A percentile compares a stretch with the other conserved stretches of the same genome.
Evolutionary conservation across 2,888 invertebrate genomes (phyloP).

Genomic region (Hirtodrosophila alboralis): DNA sequence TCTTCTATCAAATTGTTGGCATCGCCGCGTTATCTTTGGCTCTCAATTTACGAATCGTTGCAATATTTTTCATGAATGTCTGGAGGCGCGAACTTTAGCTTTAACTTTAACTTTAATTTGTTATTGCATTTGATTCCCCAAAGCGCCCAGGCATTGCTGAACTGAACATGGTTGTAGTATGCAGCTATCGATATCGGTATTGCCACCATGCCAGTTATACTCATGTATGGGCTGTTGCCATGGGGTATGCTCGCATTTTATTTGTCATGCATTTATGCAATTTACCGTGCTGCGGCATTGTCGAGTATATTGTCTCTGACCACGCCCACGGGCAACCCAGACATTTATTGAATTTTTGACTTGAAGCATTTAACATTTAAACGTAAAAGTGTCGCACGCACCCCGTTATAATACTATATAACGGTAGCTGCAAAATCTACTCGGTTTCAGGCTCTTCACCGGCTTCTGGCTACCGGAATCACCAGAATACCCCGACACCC

Average conservation of each 20-base stretch:
- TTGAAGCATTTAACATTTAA: constrained; percentile 74
- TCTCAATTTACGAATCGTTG: too few relatives aligned
- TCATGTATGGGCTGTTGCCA: too few relatives aligned
- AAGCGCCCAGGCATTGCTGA: too few relatives aligned
- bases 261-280: constrained; percentile 73
- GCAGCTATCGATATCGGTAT: too few relatives aligned
- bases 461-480: neutral
- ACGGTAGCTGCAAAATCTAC: constrained; percentile 11
- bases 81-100: too few relatives aligned
- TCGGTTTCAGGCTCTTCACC: constrained; percentile 19
- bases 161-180: too few relatives aligned
- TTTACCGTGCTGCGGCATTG: constrained; percentile 38
- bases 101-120: too few relatives aligned
- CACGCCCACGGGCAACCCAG: constrained; percentile 50
- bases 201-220: too few relatives aligned
- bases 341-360: constrained; percentile 77
- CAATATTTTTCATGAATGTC: too few relatives aligned
- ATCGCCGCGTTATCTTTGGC: too few relatives aligned
- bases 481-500: neutral
- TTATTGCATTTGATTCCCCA: too few relatives aligned
- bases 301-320: constrained; percentile 26
- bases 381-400: constrained; percentile 63
- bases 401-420: constrained; percentile 39
- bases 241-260: constrained; percentile 45
- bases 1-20: too few relatives aligned